Base-by-base conservation (phyloP, 1,140 invertebrate species). In the Lerema accius region DNA sequence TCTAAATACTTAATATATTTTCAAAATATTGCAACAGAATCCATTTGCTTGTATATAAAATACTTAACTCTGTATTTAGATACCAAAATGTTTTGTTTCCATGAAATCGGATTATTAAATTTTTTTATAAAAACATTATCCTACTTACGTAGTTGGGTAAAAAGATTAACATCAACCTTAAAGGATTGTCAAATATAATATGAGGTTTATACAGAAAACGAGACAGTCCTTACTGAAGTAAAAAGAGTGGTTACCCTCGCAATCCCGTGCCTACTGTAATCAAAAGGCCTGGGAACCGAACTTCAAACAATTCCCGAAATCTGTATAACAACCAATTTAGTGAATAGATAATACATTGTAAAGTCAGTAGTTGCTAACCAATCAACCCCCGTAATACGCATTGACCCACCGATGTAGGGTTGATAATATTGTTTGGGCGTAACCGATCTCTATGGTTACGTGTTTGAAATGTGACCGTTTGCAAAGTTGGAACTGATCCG, bases 371-470 rank as follows among this genome's bases (percentile, higher is more conserved):
- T 66, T 70, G 66, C 43, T 59, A 69, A 39, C 65, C 65, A 68
- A 72, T 78, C 71, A 71, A 69, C 72, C 82, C 77, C 68, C 46
- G 59, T 75, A 72, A 82, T 71, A 82, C 76, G 82, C 72, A 77
- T 73, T 73, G 75, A 73, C 60, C 74, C 70, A 56, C 65, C 63
- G 77, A 84, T 82, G 72, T 71, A 66, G 78, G 74, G 76, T 71
- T 80, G 78, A 82, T 82, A 80, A 72, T 77, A 71, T 75, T 83
- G 81, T 85, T 86, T 84, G 79, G 70, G 73, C 65, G 69, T 72
- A 63, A 67, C 67, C 53, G 67, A 78, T 84, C 70, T 50, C 80
- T 76, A 86, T 84, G 77, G 78, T 69, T 69, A 84, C 78, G 14
- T 10, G 32, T 39, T 51, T 19, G 19, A 9, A 43, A 56, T 43